Conservation (phyloP, 2,888 invertebrate species). For the Microdon myrmicae region DNA sequence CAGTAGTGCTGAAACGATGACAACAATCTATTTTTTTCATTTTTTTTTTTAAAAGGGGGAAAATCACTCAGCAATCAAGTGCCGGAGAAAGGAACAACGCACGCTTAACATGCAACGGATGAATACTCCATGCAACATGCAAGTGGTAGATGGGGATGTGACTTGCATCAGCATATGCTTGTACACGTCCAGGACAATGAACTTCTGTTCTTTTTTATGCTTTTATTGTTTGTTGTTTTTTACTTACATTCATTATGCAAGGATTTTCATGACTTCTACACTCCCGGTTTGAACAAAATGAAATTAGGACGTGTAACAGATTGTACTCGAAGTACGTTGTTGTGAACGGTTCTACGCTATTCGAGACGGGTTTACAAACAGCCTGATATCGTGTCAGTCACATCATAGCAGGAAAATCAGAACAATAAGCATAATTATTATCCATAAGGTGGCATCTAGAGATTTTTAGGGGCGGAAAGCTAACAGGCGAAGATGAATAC, state of each 20-base stretch:
- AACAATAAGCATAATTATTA: no score
- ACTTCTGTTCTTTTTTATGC: constrained; percentile 28
- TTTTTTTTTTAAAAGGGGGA: constrained; percentile 1
- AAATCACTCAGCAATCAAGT: constrained; percentile 48
- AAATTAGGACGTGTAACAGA: constrained; percentile 33
- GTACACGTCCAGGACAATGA: constrained; percentile 40
- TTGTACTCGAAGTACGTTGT: no score
- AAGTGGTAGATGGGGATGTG: constrained; percentile 34
- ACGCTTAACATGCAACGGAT: constrained; percentile 46
- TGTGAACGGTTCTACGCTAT: no score
- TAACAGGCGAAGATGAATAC: no score
- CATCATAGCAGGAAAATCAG: no score
- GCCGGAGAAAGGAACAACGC: constrained; percentile 48
- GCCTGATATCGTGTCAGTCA: no score
- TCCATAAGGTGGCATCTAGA: no score
- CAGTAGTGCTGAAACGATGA: constrained; percentile 17
- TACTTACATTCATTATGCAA: no score
- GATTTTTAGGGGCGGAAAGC: no score
- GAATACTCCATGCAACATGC: constrained; percentile 39
- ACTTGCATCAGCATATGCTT: constrained; percentile 13
- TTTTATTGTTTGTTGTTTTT: constrained; percentile 7
- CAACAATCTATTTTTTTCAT: constrained; percentile 3
- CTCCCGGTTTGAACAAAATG: constrained; percentile 20
- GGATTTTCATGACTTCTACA: constrained; percentile 1
- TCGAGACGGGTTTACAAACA: no score